A percentile compares a stretch with the other conserved stretches of the same genome.
Conservation (phyloP, 2,797 vertebrate genomes). For the Sciurus vulgaris region DNA sequence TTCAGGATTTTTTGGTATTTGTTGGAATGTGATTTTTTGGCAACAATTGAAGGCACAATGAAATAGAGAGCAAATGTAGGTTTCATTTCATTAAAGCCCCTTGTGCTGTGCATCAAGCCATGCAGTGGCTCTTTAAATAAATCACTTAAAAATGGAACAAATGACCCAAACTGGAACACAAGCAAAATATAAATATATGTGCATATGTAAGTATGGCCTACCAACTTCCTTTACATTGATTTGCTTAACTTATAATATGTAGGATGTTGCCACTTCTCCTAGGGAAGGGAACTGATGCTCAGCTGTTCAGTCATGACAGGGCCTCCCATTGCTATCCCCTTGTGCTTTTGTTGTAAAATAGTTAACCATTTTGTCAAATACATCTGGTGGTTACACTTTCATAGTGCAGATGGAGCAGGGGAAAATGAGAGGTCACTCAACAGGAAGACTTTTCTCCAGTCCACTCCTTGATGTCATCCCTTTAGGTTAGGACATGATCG, state of each 20-base stretch:
- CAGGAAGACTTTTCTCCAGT: neutral
- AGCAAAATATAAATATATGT: constrained; percentile 61
- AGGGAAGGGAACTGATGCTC: constrained; percentile 35
- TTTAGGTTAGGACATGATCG: neutral
- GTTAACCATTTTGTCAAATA: neutral
- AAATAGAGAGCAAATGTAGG: neutral
- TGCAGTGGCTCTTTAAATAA: constrained; percentile 11
- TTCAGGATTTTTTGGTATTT: neutral
- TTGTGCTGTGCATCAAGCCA: neutral
- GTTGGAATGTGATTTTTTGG: neutral
- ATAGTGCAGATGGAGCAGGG: neutral
- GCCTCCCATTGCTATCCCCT: neutral
- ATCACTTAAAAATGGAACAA: neutral
- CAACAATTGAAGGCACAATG: neutral
- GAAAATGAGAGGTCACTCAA: neutral
- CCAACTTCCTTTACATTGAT: neutral
- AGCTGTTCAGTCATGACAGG: neutral
- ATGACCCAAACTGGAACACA: neutral
- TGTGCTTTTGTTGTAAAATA: neutral
- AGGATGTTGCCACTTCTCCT: constrained; percentile 50
- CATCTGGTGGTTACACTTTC: neutral
- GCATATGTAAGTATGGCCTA: neutral
- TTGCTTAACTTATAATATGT: neutral
- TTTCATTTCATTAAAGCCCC: neutral
- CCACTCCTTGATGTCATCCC: neutral